Conservation (phyloP, 2,888 invertebrate genomes). For the Drosophila tanythrix region DNA sequence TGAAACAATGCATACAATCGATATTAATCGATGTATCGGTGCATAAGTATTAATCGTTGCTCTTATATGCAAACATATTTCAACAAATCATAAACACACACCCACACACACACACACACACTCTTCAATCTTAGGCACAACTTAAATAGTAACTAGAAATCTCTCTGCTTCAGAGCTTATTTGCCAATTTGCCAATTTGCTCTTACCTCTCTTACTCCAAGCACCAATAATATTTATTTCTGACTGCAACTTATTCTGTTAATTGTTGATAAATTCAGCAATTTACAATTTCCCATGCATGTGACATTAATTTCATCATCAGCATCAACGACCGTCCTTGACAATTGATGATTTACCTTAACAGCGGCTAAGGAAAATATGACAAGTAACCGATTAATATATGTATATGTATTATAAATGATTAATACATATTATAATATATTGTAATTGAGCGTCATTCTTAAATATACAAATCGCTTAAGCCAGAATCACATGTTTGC, state of each 20-base stretch:
- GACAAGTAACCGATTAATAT: neutral
- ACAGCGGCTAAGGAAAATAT: neutral
- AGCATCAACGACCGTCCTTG: neutral
- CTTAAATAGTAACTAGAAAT: neutral
- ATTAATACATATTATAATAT: neutral
- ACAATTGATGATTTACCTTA: neutral
- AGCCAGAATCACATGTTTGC: neutral
- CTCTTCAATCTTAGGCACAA: too few relatives aligned
- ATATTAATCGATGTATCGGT: too few relatives aligned
- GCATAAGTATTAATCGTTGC: too few relatives aligned
- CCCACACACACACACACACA: too few relatives aligned
- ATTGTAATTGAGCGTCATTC: neutral
- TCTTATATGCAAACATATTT: too few relatives aligned
- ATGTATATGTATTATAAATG: neutral
- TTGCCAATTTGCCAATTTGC: neutral
- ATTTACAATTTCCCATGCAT: neutral
- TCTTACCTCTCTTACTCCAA: neutral
- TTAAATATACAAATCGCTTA: neutral
- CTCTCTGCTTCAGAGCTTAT: neutral
- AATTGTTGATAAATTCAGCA: neutral
- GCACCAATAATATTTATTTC: neutral
- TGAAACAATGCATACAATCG: too few relatives aligned
- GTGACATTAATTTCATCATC: neutral
- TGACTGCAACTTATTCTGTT: neutral
- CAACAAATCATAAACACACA: too few relatives aligned